A percentile compares a stretch with the other conserved stretches of the same genome.
These are phyloP conservation scores for Scaptomyza graminum DNA, from an alignment of 1,140 invertebrate species.

Conservation along the genomic window DNA sequence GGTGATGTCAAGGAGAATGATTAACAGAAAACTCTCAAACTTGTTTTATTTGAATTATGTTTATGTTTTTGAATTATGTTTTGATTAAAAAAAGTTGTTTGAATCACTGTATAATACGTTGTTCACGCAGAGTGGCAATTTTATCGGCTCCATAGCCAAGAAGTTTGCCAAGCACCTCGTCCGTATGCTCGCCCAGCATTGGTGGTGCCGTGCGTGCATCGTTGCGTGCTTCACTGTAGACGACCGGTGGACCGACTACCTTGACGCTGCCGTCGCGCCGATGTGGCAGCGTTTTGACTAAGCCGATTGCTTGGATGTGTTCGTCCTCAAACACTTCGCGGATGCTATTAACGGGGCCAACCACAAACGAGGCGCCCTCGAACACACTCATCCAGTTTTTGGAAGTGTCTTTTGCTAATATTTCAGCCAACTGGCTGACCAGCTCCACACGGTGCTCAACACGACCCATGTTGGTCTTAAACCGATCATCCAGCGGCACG, in stretches of 20 bases:
- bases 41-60: too few relatives aligned
- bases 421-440: conserved; percentile 86
- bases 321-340: conserved; percentile 94
- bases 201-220: conserved; percentile 91
- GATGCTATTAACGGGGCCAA: conserved; percentile 95
- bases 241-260: conserved; percentile 94
- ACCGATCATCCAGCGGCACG: conserved; percentile 87
- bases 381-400: conserved; percentile 91
- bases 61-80: too few relatives aligned
- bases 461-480: conserved; percentile 88
- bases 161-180: conserved; percentile 88
- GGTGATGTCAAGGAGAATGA: conserved; percentile 93
- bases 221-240: conserved; percentile 90
- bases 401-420: conserved; percentile 88
- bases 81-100: not conserved
- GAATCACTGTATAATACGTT: conserved; percentile 60
- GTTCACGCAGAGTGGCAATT: conserved; percentile 40
- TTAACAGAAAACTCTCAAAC: not conserved
- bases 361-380: conserved; percentile 91
- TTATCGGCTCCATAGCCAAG: conserved; percentile 86
- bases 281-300: conserved; percentile 92
- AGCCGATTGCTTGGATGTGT: conserved; percentile 90
- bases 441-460: conserved; percentile 91
- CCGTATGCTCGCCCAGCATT: conserved; percentile 93
- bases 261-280: conserved; percentile 89